These are phyloP conservation scores for Chelidonichthys spinosus DNA, from an alignment of 2,797 vertebrate genomes.

Conservation along the genomic window DNA sequence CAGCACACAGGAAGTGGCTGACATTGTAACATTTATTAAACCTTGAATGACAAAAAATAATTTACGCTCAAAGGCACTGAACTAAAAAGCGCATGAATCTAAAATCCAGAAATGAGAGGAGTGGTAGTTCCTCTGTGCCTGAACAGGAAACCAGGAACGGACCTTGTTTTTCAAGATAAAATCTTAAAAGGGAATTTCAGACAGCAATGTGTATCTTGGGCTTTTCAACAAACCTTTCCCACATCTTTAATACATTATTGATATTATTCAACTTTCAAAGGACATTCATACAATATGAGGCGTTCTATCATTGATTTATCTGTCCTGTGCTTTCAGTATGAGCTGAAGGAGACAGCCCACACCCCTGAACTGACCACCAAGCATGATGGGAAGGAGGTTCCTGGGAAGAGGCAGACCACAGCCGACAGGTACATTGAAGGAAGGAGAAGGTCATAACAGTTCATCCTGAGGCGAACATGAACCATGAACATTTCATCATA, in stretches of 20 bases:
- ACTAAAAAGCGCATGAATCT: neutral
- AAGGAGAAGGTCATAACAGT: too few relatives aligned
- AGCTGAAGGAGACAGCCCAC: conserved; percentile 82
- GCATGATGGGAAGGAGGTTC: conserved; percentile 68
- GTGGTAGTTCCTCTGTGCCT: too few relatives aligned
- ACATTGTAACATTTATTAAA: conserved; percentile 63
- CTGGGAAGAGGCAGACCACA: conserved; percentile 44
- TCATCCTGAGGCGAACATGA: too few relatives aligned
- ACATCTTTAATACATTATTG: too few relatives aligned
- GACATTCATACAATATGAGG: neutral
- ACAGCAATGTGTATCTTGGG: too few relatives aligned
- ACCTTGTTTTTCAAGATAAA: too few relatives aligned
- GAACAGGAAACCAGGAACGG: too few relatives aligned
- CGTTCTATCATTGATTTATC: neutral
- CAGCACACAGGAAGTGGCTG: conserved; percentile 57
- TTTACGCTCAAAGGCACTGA: neutral
- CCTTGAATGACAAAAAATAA: neutral
- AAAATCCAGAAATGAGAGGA: too few relatives aligned
- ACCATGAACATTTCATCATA: too few relatives aligned
- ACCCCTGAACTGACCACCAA: conserved; percentile 76
- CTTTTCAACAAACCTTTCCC: too few relatives aligned
- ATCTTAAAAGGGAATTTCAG: too few relatives aligned
- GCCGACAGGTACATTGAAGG: conserved; percentile 34
- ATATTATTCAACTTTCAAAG: too few relatives aligned
- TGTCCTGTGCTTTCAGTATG: conserved; percentile 53